Evolutionary conservation across 2,888 invertebrate genomes (phyloP), one percentile per base, ranked within the genome.

Genomic region (Sycophila texana): DNA sequence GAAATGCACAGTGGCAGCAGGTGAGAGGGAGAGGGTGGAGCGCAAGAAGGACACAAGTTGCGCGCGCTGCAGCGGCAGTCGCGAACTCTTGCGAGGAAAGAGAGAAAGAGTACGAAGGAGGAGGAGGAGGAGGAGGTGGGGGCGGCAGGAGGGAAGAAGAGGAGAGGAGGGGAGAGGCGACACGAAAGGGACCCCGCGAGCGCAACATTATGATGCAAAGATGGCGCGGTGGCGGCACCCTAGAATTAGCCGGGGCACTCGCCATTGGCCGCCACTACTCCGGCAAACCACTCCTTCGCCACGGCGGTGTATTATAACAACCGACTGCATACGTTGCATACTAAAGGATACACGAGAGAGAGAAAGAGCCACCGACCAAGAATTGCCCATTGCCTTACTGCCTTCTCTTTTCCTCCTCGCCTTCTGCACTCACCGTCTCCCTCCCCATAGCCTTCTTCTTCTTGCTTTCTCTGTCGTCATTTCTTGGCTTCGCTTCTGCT

Each of bases 221-320:
- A 90, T 90, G 90, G 90, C 90, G 90, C 89, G 87, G 88, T 86
- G 84, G 89, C 88, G 74, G 57, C 77, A 90, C 89, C 90, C 90
- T 90, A 90, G 90, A 89, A 90, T 90, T 90, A 90, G 88, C 88
- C 88, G 85, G 87, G 87, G 87, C 88, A 90, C 89, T 90, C 89
- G 90, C 90, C 90, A 90, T 90, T 90, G 90, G 90, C 87, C 89
- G 88, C 86, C 80, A 63, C 55, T 12, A 14, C 60, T 22, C 86
- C 84, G 83, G 86, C 88, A 89, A 90, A 90, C 90, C 90, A 90
- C 90, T 90, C 90, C 90, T 90, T 89, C 89, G 88, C 87, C 20
- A 22, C 58, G 26, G 30, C 67, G 13, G 55, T 55, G 39, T 53
- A 72, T 72, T 72, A 72, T 89, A 90, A 90, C 89, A 88, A 89